Conservation (phyloP, 2,888 invertebrate genomes). For the Pristionchus arcanus region DNA sequence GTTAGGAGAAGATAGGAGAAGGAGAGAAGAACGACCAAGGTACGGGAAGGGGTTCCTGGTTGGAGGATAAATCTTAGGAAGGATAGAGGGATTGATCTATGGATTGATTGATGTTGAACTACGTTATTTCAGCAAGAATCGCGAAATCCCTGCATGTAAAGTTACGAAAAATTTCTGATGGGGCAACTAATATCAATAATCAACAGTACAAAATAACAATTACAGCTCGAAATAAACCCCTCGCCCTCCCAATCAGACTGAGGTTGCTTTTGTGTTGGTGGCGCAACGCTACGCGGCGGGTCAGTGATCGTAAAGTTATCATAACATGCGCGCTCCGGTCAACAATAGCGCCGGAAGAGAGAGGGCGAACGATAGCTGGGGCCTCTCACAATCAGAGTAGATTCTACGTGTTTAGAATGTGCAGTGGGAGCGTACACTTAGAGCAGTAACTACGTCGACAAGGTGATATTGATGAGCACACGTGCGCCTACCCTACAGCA, state of each 20-base stretch:
- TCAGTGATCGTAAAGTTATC: slow-evolving; percentile 33
- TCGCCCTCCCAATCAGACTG: background rate
- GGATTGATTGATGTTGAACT: background rate
- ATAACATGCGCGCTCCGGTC: background rate
- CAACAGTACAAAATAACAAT: too few species aligned
- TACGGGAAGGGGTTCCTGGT: background rate
- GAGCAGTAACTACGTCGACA: too few species aligned
- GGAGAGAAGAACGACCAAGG: background rate
- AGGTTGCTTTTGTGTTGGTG: background rate
- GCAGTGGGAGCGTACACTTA: too few species aligned
- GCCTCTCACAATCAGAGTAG: too few species aligned
- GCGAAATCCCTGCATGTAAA: too few species aligned
- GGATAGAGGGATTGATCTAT: background rate
- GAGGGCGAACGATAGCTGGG: background rate
- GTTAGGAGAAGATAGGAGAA: background rate
- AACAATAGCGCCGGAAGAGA: background rate
- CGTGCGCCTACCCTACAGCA: too few species aligned
- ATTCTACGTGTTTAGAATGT: too few species aligned
- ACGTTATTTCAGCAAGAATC: too few species aligned
- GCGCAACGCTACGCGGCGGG: background rate
- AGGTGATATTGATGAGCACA: too few species aligned
- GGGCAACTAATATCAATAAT: too few species aligned
- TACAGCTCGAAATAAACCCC: background rate
- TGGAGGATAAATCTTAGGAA: background rate
- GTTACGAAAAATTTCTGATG: too few species aligned